These are phyloP conservation scores for Oppia nitens DNA, from an alignment of 1,140 invertebrate species.

Conservation along the genomic window DNA sequence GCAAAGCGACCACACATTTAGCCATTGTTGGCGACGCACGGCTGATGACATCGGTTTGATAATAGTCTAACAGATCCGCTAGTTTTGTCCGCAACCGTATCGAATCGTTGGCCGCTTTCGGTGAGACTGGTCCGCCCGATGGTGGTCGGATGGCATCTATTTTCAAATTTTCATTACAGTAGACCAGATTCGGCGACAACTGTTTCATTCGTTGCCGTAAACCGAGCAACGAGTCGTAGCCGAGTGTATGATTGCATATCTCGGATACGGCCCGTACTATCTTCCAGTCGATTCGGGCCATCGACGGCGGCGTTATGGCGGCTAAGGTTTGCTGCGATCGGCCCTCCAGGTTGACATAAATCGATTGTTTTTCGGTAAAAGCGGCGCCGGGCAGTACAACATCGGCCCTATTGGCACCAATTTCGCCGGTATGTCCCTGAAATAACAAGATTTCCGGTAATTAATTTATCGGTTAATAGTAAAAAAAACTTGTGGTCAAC, in stretches of 20 bases:
- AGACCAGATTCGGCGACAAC: slow-evolving; percentile 69
- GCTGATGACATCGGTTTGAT: slow-evolving; percentile 92
- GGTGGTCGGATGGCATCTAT: neutral
- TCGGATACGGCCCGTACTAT: slow-evolving; percentile 77
- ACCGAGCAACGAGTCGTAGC: slow-evolving; percentile 74
- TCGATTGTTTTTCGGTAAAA: slow-evolving; percentile 93
- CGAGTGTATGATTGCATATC: slow-evolving; percentile 58
- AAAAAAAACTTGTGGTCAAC: neutral
- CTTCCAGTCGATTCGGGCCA: slow-evolving; percentile 95
- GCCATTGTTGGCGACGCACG: slow-evolving; percentile 97
- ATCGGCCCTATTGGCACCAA: slow-evolving; percentile 80
- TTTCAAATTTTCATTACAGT: slow-evolving; percentile 45
- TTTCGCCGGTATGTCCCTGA: slow-evolving; percentile 85
- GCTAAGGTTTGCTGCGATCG: slow-evolving; percentile 77
- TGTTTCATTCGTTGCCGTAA: slow-evolving; percentile 62
- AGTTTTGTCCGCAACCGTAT: slow-evolving; percentile 55
- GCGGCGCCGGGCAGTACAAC: slow-evolving; percentile 87
- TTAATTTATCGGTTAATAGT: neutral
- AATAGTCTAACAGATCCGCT: slow-evolving; percentile 78
- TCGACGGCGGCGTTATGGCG: slow-evolving; percentile 81
- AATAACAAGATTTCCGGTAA: neutral
- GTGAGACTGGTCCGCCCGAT: neutral
- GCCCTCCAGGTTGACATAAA: slow-evolving; percentile 94
- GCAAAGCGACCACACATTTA: slow-evolving; percentile 81
- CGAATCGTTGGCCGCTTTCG: slow-evolving; percentile 30